Evolutionary conservation across 2,797 vertebrate species (phyloP).

Genomic region (Sarcophilus harrisii): DNA sequence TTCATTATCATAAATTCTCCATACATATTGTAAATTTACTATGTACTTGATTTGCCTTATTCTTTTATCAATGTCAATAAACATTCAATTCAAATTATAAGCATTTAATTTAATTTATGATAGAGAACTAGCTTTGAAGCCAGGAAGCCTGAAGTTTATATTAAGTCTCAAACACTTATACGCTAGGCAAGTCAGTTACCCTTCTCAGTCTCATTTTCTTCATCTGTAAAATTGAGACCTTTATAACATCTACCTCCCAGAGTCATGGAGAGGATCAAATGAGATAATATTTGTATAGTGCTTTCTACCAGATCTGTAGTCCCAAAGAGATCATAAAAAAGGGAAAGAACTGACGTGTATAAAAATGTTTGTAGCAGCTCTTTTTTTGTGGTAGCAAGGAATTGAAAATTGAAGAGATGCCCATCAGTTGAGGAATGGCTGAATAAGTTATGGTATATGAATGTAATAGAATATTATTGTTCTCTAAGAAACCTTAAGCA

Average conservation of each 20-base stretch:
- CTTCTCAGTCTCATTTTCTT: not conserved
- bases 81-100: constrained; percentile 9
- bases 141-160: not conserved
- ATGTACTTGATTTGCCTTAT: not conserved
- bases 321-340: no score
- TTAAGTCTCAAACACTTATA: not conserved
- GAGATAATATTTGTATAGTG: not conserved
- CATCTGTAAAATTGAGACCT: not conserved
- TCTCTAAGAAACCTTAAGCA: no score
- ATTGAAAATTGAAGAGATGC: no score
- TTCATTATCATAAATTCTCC: constrained; percentile 33
- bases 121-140: not conserved
- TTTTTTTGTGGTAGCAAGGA: no score
- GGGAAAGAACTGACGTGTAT: no score
- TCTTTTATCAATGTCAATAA: constrained; percentile 30
- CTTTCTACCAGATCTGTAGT: not conserved
- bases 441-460: no score
- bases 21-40: constrained; percentile 13
- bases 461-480: no score
- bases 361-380: no score
- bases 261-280: not conserved
- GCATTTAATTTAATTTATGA: constrained; percentile 1
- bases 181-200: not conserved
- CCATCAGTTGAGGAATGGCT: no score
- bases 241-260: not conserved